Evolutionary conservation across 1,140 invertebrate species (phyloP), one percentile per base, ranked within the genome.

Genomic region (Drosophila auraria): DNA sequence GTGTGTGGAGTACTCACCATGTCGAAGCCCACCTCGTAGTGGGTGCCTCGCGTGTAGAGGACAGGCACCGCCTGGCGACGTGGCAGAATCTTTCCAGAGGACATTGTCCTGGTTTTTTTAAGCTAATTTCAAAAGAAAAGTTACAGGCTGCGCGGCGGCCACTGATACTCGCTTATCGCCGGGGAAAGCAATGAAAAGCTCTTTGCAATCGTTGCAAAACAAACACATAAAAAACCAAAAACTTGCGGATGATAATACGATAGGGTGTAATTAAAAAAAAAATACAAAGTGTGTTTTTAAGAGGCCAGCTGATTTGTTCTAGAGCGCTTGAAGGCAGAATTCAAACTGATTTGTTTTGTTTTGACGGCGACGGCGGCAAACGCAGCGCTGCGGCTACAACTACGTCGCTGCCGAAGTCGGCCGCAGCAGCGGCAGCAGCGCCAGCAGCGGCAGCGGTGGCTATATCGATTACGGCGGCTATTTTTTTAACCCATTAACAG

Each of bases 1-100:
- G 23, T 27, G 12, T 61, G 20, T 30, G 27, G 27, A 11, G 23
- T 7, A 78, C 91, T 96, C 94, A 98, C 97, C 90, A 97, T 95
- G 94, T 97, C 96, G 87, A 95, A 97, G 72, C 97, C 97, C 44
- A 97, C 96, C 92, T 97, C 96, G 91, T 97, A 97, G 90, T 97
- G 96, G 2, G 95, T 97, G 62, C 97, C 97, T 76, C 94, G 94
- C 1, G 96, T 95, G 87, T 97, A 96, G 59, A 97, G 94, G 25
- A 97, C 95, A 0, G 97, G 97, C 45, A 98, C 95, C 6, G 94
- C 95, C 57, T 95, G 95, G 23, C 96, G 94, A 57, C 96, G 94
- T 40, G 92, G 90, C 47, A 91, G 47, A 40, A 81, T 78, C 60
- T 64, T 82, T 42, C 71, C 71, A 51, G 84, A 90, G 40, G 86